Evolutionary conservation across 2,888 invertebrate species (phyloP).

Genomic region (Acleris emargana): DNA sequence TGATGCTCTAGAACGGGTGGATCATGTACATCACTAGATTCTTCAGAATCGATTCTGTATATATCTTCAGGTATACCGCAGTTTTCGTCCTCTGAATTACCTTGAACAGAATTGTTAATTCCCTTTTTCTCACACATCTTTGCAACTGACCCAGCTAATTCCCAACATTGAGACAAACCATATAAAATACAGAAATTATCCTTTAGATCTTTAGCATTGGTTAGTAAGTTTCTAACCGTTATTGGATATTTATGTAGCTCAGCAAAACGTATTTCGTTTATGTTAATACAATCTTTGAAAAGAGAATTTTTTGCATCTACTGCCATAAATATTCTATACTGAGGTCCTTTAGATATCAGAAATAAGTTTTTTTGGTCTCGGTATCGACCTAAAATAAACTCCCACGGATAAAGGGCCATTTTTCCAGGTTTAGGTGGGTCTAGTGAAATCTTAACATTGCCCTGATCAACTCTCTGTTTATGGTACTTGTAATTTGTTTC

Average conservation of each 20-base stretch:
- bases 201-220: conserved; percentile 59
- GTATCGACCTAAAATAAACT: conserved; percentile 68
- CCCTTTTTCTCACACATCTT: conserved; percentile 51
- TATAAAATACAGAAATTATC: conserved; percentile 71
- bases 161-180: conserved; percentile 72
- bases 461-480: conserved; percentile 54
- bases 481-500: conserved; percentile 65
- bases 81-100: conserved; percentile 21
- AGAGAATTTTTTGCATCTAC: conserved; percentile 54
- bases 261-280: conserved; percentile 62
- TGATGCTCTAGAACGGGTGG: conserved; percentile 12
- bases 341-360: conserved; percentile 59
- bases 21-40: conserved; percentile 16
- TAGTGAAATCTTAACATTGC: conserved; percentile 53
- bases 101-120: conserved; percentile 1
- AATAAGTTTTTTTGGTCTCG: conserved; percentile 66
- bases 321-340: conserved; percentile 69
- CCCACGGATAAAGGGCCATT: conserved; percentile 65
- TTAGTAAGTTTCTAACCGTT: conserved; percentile 68
- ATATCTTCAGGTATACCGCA: conserved; percentile 13
- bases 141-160: conserved; percentile 67
- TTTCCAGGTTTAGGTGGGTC: conserved; percentile 61
- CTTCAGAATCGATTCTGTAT: conserved; percentile 17
- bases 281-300: conserved; percentile 65
- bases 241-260: conserved; percentile 66